Conservation (phyloP, 2,797 vertebrate genomes). For the Urosaurus nigricauda region DNA sequence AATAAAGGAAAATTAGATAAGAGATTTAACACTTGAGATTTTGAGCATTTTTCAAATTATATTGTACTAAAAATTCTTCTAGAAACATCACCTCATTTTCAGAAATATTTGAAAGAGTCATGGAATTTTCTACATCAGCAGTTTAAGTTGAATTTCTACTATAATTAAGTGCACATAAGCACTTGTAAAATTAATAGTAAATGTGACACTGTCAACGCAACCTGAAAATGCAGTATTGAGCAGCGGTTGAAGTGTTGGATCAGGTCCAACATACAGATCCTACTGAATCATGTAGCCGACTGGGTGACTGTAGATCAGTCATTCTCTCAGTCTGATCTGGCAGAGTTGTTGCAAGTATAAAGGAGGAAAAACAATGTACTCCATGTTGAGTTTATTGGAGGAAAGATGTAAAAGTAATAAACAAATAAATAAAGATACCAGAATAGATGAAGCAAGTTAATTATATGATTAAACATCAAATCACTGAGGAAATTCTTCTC, state of each 20-base stretch:
- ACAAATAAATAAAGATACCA: no score
- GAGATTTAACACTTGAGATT: not conserved
- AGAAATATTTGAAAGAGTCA: not conserved
- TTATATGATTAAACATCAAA: not conserved
- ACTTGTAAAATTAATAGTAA: not conserved
- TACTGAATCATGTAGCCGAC: no score
- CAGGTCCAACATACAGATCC: no score
- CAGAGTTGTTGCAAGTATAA: no score
- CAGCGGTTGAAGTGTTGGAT: no score
- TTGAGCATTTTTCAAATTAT: not conserved
- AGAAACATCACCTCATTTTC: not conserved
- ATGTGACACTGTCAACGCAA: not conserved
- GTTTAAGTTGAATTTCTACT: not conserved
- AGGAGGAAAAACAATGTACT: no score
- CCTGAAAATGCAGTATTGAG: not conserved
- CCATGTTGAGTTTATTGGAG: no score
- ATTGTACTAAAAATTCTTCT: not conserved
- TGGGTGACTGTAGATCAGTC: no score
- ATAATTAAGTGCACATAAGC: not conserved
- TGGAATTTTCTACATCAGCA: not conserved
- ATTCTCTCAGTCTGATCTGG: no score
- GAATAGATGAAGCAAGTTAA: not conserved
- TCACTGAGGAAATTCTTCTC: not conserved
- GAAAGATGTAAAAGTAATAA: no score
- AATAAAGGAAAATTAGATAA: not conserved